These are phyloP conservation scores for Riptortus pedestris DNA, from an alignment of 1,140 invertebrate genomes.

Conservation along the genomic window DNA sequence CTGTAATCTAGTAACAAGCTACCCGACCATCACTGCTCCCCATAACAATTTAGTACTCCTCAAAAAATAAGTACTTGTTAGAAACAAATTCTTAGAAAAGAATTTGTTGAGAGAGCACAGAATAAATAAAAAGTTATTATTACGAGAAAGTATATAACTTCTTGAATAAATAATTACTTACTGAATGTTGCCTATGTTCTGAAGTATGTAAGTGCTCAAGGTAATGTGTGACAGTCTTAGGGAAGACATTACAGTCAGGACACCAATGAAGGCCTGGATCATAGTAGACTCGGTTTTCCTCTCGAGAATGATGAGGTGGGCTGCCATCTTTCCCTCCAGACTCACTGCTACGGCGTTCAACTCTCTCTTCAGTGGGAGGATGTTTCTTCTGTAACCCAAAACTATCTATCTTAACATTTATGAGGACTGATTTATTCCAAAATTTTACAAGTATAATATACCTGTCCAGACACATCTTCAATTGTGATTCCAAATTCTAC, in stretches of 20 bases:
- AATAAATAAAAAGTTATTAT: too few species aligned
- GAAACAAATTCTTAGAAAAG: too few species aligned
- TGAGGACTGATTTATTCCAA: background rate
- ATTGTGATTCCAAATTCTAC: slow-evolving; percentile 2
- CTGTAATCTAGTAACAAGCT: too few species aligned
- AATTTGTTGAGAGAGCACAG: too few species aligned
- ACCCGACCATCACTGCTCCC: too few species aligned
- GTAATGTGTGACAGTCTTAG: slow-evolving; percentile 72
- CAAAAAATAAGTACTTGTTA: too few species aligned
- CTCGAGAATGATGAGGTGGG: slow-evolving; percentile 38
- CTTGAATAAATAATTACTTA: too few species aligned
- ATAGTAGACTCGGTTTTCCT: slow-evolving; percentile 63
- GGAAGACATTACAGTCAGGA: slow-evolving; percentile 70
- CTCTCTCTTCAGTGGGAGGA: background rate
- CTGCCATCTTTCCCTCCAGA: background rate
- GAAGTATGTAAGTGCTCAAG: slow-evolving; percentile 68
- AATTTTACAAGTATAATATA: slow-evolving; percentile 6
- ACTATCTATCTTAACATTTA: background rate
- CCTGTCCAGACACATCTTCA: background rate
- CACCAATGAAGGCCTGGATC: slow-evolving; percentile 85
- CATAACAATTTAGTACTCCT: too few species aligned
- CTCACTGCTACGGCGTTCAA: background rate
- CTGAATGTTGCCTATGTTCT: slow-evolving; percentile 55
- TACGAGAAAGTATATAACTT: too few species aligned
- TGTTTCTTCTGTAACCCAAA: slow-evolving; percentile 7